Base-by-base conservation (phyloP, 2,113 vertebrate genomes). In the Suricata suricatta region DNA sequence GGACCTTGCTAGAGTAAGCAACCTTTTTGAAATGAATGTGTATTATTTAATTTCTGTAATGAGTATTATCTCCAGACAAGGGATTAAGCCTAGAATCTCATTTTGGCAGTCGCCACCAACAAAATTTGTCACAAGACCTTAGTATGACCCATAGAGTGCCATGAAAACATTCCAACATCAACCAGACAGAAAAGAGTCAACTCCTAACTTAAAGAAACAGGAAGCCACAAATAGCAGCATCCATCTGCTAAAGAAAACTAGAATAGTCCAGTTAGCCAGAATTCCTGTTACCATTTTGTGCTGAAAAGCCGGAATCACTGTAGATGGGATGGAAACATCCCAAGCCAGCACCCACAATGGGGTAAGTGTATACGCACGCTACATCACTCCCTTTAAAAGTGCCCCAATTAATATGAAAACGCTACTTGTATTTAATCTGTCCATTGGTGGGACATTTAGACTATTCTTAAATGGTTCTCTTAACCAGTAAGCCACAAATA, bases 51-150 rank as follows among this genome's bases (percentile, higher is more conserved):
- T 9, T 74, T 38, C 33, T 41, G n/a, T 21, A 54, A 35, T 44
- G 27, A 9, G 33, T 81, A 80, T 57, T 81, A 80, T 88, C 88
- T 94, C 69, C 64, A 92, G n/a, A 71, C 8, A 71, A 92, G 23
- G 83, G 38, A 63, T 88, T 84, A 71, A 72, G 33, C 12, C 19
- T 41, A 10, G 23, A 88, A 33, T 57, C 21, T 13, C 10, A 41
- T 50, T 88, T 9, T 52, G 64, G 54, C 27, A 71, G 83, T 82
- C 52, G 77, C 8, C 54, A 69, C 15, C 52, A 81, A 81, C 25
- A n/a, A 60, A 79, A 35, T 68, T 12, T 35, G 47, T 80, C 89
- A 41, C 2, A 57, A 57, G 23, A 81, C 33, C 23, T 83, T 25
- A 81, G 23, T 2, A 84, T 25, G 72, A 5, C 10, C 29, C 74